Base-by-base conservation (phyloP, 1,140 invertebrate species). In the Planococcus citri region DNA sequence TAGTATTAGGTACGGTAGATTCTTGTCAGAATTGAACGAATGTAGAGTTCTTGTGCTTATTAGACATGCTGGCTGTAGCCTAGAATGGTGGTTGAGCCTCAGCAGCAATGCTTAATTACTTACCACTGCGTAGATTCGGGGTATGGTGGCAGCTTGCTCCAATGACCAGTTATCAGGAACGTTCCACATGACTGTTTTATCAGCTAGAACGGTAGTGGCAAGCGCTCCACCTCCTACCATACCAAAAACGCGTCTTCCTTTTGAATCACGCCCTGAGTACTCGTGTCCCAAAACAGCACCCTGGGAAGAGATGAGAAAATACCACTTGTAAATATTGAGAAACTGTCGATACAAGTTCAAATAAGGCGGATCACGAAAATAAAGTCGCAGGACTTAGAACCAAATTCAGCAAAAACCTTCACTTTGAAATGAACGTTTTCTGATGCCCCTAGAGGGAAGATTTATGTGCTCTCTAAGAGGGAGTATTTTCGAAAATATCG, bases 111-210 rank as follows among this genome's bases (percentile, higher is more conserved):
- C 20, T 12, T 58, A 1, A 10, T n/a, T 70, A 76, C 77, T 77
- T 76, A 85, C 86, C 2, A 94, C 95, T 22, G 90, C 83, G 77
- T 95, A 97, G 14, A 91, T 92, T 21, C 94, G 91, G 0, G 95
- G 96, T 71, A 98, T 88, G 0, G 95, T 95, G 0, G 94, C 86
- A 29, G 95, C 95, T 76, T 98, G 85, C 77, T 94, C 90, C 69
- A 98, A 80, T n/a, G 85, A 87, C 94, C 95, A 97, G 20, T 85
- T 80, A 0, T 88, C 83, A 0, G 95, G 95, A 38, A 98, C 86
- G 73, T 89, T 81, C 95, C 95, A 98, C 73, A 94, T 81, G 79
- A 97, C 95, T 14, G 83, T 81, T 27, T 85, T 83, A 79, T 94
- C 89, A 17, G 89, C 90, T 17, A 91, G 75, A 21, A 97, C 88